Percentiles rank a stretch among this genome's conserved stretches.
Evolutionary conservation across 2,113 vertebrate species (phyloP).

Genomic region (Gymnobelideus leadbeateri): DNA sequence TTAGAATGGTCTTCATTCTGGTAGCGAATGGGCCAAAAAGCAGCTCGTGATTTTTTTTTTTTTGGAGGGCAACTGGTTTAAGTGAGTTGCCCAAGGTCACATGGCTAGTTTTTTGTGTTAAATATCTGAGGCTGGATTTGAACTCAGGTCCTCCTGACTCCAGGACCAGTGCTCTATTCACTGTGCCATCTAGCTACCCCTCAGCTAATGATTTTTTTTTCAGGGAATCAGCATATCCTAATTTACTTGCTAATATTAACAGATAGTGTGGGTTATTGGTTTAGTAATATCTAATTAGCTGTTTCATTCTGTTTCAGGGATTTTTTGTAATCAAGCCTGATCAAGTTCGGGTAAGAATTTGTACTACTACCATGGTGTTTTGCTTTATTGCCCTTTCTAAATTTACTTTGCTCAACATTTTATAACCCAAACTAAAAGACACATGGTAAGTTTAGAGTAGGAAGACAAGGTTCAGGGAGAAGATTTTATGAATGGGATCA

Average conservation of each 20-base stretch:
- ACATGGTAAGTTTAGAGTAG: not conserved
- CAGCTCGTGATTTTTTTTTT: no score
- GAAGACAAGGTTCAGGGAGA: not conserved
- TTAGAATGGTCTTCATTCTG: no score
- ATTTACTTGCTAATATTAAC: not conserved
- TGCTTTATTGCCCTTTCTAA: not conserved
- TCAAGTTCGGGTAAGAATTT: conserved; percentile 93
- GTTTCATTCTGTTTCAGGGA: conserved; percentile 86
- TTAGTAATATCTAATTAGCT: not conserved
- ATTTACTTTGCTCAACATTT: not conserved
- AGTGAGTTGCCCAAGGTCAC: no score
- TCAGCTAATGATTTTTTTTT: not conserved
- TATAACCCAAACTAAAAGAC: not conserved
- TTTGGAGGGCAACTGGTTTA: no score
- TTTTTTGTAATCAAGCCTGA: conserved; percentile 92
- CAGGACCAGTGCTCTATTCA: no score
- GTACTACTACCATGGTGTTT: not conserved
- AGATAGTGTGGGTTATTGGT: not conserved
- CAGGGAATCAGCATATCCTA: not conserved
- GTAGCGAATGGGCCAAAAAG: no score
- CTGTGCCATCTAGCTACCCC: no score
- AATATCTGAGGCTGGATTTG: no score
- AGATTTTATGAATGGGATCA: not conserved
- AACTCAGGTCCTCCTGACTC: no score
- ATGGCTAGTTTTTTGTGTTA: no score